Base-by-base conservation (phyloP, 1,140 invertebrate species). In the Psilanteris sp. region DNA sequence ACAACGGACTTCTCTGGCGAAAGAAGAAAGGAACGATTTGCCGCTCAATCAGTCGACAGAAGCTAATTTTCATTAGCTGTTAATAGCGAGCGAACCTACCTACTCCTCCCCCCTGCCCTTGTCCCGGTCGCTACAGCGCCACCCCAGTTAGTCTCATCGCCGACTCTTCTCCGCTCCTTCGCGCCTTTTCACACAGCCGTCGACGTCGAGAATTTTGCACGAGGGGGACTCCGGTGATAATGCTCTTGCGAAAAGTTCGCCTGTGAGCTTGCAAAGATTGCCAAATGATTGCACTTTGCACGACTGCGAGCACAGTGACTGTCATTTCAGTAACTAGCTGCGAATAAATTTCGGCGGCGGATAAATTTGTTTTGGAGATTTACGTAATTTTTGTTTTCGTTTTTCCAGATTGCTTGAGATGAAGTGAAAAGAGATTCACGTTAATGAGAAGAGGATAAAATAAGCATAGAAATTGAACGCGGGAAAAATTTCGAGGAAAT, bases 11-110 rank as follows among this genome's bases (percentile, higher is more conserved):
- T 81, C 76, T 83, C 82, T 75, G 31, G 20, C 77, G 80, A 82
- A 84, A 85, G 79, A 85, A 87, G 85, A 87, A 87, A 86, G 86
- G 85, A 86, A 85, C 83, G 83, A 89, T 89, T 89, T 85, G 85
- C 81, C 84, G 86, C 84, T 87, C 85, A 87, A 89, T 89, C 87
- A 89, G 83, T 68, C 79, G 84, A 88, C 82, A 81, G 84, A 86
- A 86, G 86, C 87, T 88, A 89, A 89, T 89, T 89, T 89, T 89
- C 87, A 88, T 88, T 89, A 89, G 82, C 81, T 85, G 85, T 86
- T 89, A 88, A 88, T 86, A 83, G 86, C 77, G 70, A 81, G 31
- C 36, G 16, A 26, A 26, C 24, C 29, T n/a, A 32, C 36, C 43
- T 8, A 24, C 9, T 16, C 18, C 37, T 46, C 52, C 31, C 64